A percentile compares a stretch with the other conserved stretches of the same genome.
These are phyloP conservation scores for Lissonota sp. DNA, from an alignment of 2,888 invertebrate species.

Conservation along the genomic window DNA sequence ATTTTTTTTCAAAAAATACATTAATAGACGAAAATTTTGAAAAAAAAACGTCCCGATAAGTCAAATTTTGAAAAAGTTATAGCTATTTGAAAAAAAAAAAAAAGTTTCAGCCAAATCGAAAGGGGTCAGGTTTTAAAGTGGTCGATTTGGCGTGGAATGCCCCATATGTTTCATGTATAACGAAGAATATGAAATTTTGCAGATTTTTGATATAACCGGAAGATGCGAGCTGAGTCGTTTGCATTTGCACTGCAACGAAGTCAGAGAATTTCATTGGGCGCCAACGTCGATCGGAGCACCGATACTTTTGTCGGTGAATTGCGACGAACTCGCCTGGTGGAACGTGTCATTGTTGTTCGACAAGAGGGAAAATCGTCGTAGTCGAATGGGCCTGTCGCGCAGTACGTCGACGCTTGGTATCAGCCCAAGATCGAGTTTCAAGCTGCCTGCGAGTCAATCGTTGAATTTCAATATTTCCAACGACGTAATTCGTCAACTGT, in stretches of 20 bases:
- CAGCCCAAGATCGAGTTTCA: slow-evolving; percentile 66
- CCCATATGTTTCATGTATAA: background rate
- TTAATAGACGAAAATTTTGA: no score
- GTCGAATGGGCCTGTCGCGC: slow-evolving; percentile 73
- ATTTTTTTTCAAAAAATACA: background rate
- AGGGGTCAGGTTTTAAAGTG: no score
- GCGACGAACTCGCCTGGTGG: slow-evolving; percentile 81
- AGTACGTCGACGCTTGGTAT: slow-evolving; percentile 69
- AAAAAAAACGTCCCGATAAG: no score
- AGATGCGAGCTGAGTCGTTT: slow-evolving; percentile 69
- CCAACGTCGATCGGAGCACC: slow-evolving; percentile 71
- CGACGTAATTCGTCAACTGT: slow-evolving; percentile 7
- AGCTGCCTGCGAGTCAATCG: slow-evolving; percentile 67
- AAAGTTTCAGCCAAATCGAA: background rate
- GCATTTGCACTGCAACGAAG: slow-evolving; percentile 73
- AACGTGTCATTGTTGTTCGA: slow-evolving; percentile 71
- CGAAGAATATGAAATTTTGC: slow-evolving; percentile 22
- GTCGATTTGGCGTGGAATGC: no score
- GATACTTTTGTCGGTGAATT: slow-evolving; percentile 77
- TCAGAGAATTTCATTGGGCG: slow-evolving; percentile 79
- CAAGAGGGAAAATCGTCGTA: slow-evolving; percentile 68
- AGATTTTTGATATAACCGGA: slow-evolving; percentile 75
- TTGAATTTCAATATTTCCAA: slow-evolving; percentile 50
- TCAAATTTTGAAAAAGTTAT: no score
- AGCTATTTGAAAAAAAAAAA: background rate